Percentiles rank a stretch among this genome's conserved stretches.
Evolutionary conservation across 1,140 invertebrate species (phyloP).

Genomic region (Oncopodura yosiiana): DNA sequence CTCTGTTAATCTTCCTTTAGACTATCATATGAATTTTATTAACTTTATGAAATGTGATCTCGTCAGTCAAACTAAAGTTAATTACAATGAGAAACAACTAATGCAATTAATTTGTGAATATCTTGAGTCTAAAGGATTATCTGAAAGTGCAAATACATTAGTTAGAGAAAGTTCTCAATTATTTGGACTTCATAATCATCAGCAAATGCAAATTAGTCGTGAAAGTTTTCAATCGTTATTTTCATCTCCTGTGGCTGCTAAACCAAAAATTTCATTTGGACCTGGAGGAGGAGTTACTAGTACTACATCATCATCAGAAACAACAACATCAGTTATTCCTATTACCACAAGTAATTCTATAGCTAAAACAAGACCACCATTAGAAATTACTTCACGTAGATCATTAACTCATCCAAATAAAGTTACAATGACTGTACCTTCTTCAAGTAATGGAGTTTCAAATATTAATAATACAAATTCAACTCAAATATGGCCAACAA

Average conservation of each 20-base stretch:
- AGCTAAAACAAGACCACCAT: not conserved
- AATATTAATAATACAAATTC: not conserved
- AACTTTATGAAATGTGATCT: constrained; percentile 6
- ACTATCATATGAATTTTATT: constrained; percentile 56
- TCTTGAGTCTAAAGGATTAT: constrained; percentile 59
- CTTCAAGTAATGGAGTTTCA: constrained; percentile 2
- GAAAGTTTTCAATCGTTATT: too few relatives aligned
- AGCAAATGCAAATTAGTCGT: too few relatives aligned
- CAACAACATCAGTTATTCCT: not conserved
- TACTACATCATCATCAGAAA: not conserved
- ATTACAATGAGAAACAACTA: constrained; percentile 76
- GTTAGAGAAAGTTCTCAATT: constrained; percentile 13
- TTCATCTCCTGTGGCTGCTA: not conserved
- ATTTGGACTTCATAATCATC: too few relatives aligned
- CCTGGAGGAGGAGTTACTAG: not conserved
- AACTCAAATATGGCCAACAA: not conserved
- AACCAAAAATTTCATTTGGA: not conserved
- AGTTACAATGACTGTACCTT: not conserved
- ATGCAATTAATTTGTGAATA: constrained; percentile 86
- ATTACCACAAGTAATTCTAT: not conserved
- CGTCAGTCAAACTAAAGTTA: constrained; percentile 19
- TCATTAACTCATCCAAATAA: constrained; percentile 10
- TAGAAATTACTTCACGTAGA: not conserved
- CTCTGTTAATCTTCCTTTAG: constrained; percentile 65
- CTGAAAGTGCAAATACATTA: constrained; percentile 16